phyloP scores from a whole-genome alignment of 1,140 invertebrate species.

The Macrostomum lignano region DNA sequence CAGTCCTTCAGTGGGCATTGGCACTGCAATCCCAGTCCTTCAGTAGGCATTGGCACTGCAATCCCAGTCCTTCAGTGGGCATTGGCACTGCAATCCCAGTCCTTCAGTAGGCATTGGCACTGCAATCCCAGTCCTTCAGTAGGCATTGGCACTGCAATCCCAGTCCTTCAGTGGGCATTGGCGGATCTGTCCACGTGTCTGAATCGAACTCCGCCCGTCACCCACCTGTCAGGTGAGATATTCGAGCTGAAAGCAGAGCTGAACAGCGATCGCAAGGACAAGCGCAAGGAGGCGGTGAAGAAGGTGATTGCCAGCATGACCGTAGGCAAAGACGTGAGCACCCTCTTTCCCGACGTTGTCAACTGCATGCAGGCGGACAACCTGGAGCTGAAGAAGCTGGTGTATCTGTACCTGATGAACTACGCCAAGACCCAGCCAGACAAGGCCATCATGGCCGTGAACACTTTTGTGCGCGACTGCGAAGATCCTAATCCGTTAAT shows the following conservation, averaged over 20 bases:
- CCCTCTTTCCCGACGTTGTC: conserved; percentile 89
- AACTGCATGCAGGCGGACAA: conserved; percentile 99
- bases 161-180: too few relatives aligned
- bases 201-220: not conserved
- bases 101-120: too few relatives aligned
- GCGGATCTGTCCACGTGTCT: not conserved
- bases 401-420: conserved; percentile 98
- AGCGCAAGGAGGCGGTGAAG: conserved; percentile 96
- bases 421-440: conserved; percentile 99
- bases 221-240: conserved; percentile 42
- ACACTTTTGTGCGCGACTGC: conserved; percentile 98
- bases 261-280: conserved; percentile 98
- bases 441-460: conserved; percentile 99
- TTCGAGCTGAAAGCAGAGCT: conserved; percentile 94
- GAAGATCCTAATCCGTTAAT: conserved; percentile 98
- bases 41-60: too few relatives aligned
- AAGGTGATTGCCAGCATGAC: conserved; percentile 99
- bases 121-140: too few relatives aligned
- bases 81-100: too few relatives aligned
- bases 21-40: too few relatives aligned
- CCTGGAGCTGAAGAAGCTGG: conserved; percentile 89
- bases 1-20: too few relatives aligned
- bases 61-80: too few relatives aligned
- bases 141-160: too few relatives aligned
- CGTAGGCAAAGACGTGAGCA: conserved; percentile 52